phyloP scores from a whole-genome alignment of 1,140 invertebrate species.

The Metaphire vulgaris region DNA sequence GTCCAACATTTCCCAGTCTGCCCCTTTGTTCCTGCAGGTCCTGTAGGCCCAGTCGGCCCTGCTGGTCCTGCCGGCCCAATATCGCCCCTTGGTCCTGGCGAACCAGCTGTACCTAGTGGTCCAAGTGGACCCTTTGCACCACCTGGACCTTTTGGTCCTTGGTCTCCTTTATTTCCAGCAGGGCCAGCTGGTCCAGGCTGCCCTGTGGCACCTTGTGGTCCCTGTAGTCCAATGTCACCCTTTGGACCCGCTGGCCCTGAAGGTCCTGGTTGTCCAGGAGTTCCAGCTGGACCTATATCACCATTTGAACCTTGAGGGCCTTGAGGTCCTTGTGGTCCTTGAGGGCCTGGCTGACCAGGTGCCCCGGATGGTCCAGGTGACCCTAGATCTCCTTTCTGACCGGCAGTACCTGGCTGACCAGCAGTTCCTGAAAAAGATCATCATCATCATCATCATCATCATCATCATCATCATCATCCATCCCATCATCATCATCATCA shows the following conservation, averaged over 20 bases:
- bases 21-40: constrained; percentile 11
- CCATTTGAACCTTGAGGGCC: constrained; percentile 22
- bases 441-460: too few relatives aligned
- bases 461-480: too few relatives aligned
- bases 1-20: not conserved
- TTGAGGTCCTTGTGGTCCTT: constrained; percentile 15
- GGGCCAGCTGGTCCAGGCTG: constrained; percentile 48
- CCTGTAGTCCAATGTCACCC: not conserved
- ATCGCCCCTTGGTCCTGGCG: constrained; percentile 38
- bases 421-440: not conserved
- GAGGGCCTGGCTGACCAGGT: constrained; percentile 7
- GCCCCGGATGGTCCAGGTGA: constrained; percentile 17
- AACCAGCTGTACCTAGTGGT: not conserved
- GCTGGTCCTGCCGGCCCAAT: constrained; percentile 44
- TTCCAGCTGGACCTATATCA: constrained; percentile 2
- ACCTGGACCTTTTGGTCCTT: constrained; percentile 31
- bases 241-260: constrained; percentile 5
- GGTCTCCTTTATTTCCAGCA: constrained; percentile 63
- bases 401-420: not conserved
- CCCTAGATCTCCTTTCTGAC: constrained; percentile 17
- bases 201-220: not conserved
- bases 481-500: too few relatives aligned
- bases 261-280: constrained; percentile 10
- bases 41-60: constrained; percentile 47
- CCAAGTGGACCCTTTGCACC: constrained; percentile 34